Evolutionary conservation across 1,140 invertebrate species (phyloP).

Genomic region (Aleiodes sp.): DNA sequence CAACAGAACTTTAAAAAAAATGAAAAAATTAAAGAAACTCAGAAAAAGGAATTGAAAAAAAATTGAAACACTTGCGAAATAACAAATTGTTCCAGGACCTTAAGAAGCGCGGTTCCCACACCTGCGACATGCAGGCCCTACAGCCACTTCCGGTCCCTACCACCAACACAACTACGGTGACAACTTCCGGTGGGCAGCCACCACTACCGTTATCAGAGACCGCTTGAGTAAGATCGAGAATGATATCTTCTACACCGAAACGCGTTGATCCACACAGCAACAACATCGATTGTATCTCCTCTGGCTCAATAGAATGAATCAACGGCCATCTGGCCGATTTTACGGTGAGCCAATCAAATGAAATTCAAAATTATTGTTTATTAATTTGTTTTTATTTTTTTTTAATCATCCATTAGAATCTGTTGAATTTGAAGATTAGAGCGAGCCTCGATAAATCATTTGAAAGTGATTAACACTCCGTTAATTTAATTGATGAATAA

Average conservation of each 20-base stretch:
- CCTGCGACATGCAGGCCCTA: constrained; percentile 66
- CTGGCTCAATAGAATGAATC: constrained; percentile 52
- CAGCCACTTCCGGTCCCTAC: constrained; percentile 64
- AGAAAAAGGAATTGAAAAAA: constrained; percentile 27
- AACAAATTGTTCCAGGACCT: constrained; percentile 65
- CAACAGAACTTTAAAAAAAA: constrained; percentile 30
- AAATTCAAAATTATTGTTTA: constrained; percentile 25
- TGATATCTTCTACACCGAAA: constrained; percentile 31
- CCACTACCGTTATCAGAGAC: constrained; percentile 62
- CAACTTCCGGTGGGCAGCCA: constrained; percentile 62
- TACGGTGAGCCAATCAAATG: constrained; percentile 56
- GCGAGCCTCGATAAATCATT: background rate
- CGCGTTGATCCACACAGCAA: constrained; percentile 43
- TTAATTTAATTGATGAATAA: background rate
- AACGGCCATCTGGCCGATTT: constrained; percentile 53
- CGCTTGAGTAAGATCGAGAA: constrained; percentile 58
- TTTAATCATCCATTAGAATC: too few species aligned
- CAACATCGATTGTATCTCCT: constrained; percentile 36
- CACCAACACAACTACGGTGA: constrained; percentile 57
- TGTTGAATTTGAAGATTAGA: background rate
- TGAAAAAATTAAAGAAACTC: constrained; percentile 18
- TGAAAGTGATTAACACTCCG: background rate
- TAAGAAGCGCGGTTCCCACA: constrained; percentile 66
- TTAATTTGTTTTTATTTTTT: too few species aligned
- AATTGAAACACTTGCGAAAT: constrained; percentile 61